Percentiles rank a stretch among this genome's conserved stretches.
Evolutionary conservation across 2,888 invertebrate genomes (phyloP).

Genomic region (Aspidiotus rigidus): DNA sequence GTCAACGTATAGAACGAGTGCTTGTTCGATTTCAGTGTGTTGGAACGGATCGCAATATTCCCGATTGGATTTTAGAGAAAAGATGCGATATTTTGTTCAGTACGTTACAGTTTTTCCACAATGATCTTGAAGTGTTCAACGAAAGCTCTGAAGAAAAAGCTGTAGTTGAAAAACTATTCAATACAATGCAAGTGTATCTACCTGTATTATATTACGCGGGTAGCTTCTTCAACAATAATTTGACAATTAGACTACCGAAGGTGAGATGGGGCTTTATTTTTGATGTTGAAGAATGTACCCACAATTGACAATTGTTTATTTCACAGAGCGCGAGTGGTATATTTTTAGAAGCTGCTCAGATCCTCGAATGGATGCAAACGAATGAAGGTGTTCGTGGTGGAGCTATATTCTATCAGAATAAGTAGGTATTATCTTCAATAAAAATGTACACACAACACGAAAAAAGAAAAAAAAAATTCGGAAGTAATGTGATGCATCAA

Average conservation of each 20-base stretch:
- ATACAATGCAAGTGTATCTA: slow-evolving; percentile 80
- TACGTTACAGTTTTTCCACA: slow-evolving; percentile 73
- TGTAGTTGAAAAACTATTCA: slow-evolving; percentile 66
- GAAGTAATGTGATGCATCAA: too few relatives aligned
- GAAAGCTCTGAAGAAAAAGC: slow-evolving; percentile 47
- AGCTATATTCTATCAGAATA: slow-evolving; percentile 76
- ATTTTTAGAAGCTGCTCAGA: slow-evolving; percentile 76
- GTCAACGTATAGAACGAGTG: background rate
- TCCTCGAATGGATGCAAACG: slow-evolving; percentile 73
- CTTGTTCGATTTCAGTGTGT: slow-evolving; percentile 57
- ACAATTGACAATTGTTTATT: slow-evolving; percentile 7
- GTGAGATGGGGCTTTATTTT: slow-evolving; percentile 45
- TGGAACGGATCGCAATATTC: slow-evolving; percentile 75
- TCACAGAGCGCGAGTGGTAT: slow-evolving; percentile 75
- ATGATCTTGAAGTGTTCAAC: slow-evolving; percentile 61
- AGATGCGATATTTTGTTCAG: slow-evolving; percentile 67
- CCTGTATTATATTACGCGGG: slow-evolving; percentile 75
- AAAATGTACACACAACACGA: background rate
- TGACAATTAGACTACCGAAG: slow-evolving; percentile 71
- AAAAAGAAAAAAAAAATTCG: background rate
- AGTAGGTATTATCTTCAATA: slow-evolving; percentile 50
- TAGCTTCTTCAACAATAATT: slow-evolving; percentile 73
- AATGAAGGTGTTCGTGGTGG: slow-evolving; percentile 73
- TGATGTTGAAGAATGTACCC: too few relatives aligned
- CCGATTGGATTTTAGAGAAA: slow-evolving; percentile 69